Evolutionary conservation across 2,888 invertebrate genomes (phyloP).

Genomic region (Sinohyriopsis cumingii): DNA sequence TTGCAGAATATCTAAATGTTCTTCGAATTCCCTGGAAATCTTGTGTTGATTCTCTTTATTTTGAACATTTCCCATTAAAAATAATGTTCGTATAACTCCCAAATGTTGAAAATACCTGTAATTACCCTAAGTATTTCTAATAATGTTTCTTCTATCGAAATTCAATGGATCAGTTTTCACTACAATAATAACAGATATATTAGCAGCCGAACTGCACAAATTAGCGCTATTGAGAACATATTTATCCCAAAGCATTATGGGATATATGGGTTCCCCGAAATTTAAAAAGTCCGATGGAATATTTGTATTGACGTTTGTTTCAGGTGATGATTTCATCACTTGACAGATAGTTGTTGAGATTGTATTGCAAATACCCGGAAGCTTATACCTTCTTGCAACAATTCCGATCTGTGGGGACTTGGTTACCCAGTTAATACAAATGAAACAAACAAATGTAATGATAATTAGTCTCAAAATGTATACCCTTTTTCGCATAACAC

Average conservation of each 20-base stretch:
- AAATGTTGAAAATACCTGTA: constrained; percentile 8
- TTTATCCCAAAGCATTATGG: not conserved
- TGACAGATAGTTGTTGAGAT: too few species aligned
- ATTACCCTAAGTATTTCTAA: constrained; percentile 26
- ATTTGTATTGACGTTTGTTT: not conserved
- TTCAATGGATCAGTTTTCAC: constrained; percentile 7
- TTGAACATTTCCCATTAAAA: constrained; percentile 13
- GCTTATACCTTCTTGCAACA: too few species aligned
- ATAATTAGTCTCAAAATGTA: too few species aligned
- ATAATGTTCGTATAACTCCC: constrained; percentile 10
- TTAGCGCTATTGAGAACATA: not conserved
- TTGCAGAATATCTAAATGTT: constrained; percentile 21
- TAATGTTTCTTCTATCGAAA: constrained; percentile 8
- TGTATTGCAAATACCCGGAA: too few species aligned
- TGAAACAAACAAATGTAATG: too few species aligned
- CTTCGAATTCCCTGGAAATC: constrained; percentile 15
- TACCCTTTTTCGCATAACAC: too few species aligned
- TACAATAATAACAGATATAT: not conserved
- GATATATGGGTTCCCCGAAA: too few species aligned
- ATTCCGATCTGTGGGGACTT: too few species aligned
- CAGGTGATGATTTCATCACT: too few species aligned
- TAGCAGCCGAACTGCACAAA: constrained; percentile 8
- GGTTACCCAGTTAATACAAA: too few species aligned
- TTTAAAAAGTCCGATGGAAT: too few species aligned
- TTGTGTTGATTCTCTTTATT: constrained; percentile 5